A percentile compares a stretch with the other conserved stretches of the same genome.
Evolutionary conservation across 2,888 invertebrate genomes (phyloP).

Genomic region (Stictocephala bisonia): DNA sequence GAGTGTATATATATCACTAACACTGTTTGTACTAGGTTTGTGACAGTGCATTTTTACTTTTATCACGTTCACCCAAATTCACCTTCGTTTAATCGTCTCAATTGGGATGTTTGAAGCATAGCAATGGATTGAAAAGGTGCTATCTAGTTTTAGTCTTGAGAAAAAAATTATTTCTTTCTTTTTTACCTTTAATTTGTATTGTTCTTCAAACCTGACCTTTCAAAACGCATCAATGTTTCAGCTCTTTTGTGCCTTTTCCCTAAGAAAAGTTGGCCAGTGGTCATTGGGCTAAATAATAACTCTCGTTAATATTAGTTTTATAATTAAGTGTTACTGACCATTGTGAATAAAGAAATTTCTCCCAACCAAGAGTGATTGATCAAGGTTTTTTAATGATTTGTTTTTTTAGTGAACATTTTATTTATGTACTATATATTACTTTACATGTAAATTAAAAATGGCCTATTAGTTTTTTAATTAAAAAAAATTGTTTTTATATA

Average conservation of each 20-base stretch:
- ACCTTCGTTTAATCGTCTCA: constrained; percentile 10
- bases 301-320: too few species aligned
- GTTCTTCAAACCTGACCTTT: too few species aligned
- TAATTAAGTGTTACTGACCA: too few species aligned
- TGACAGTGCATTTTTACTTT: constrained; percentile 29
- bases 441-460: background rate
- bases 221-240: too few species aligned
- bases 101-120: background rate
- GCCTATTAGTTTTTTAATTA: background rate
- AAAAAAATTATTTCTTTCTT: background rate
- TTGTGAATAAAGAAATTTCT: too few species aligned
- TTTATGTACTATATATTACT: background rate
- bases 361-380: too few species aligned
- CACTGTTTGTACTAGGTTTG: constrained; percentile 25
- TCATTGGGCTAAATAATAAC: too few species aligned
- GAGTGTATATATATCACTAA: constrained; percentile 31
- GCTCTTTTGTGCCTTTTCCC: constrained; percentile 22
- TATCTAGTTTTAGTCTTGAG: constrained; percentile 5
- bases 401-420: background rate
- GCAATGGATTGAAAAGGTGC: constrained; percentile 13
- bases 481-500: background rate
- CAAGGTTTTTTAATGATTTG: background rate
- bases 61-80: constrained; percentile 3
- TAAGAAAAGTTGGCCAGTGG: constrained; percentile 18
- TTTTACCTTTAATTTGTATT: too few species aligned